Conservation (phyloP, 2,113 vertebrate genomes). For the Paradoxurus hermaphroditus region DNA sequence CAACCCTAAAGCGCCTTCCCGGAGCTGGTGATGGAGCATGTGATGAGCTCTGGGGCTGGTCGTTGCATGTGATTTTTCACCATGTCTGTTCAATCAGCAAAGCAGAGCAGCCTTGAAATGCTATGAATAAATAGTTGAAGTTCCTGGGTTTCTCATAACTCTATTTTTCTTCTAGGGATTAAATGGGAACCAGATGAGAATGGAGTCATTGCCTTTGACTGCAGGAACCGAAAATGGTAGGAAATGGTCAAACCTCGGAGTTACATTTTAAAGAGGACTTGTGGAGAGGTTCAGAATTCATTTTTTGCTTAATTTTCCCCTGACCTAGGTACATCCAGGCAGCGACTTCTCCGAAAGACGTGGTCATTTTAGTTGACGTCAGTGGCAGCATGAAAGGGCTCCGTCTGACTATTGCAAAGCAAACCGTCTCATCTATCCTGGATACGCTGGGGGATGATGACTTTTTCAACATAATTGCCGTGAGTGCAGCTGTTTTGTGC, state of each 20-base stretch:
- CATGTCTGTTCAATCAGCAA: slow-evolving; percentile 46
- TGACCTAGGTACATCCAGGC: slow-evolving; percentile 96
- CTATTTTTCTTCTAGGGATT: slow-evolving; percentile 87
- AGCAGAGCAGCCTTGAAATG: slow-evolving; percentile 49
- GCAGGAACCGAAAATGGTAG: slow-evolving; percentile 98
- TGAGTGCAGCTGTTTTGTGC: slow-evolving; percentile 81
- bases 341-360: slow-evolving; percentile 97
- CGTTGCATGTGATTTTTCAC: slow-evolving; percentile 20
- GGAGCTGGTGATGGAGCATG: background rate
- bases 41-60: background rate
- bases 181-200: slow-evolving; percentile 99
- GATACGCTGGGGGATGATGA: slow-evolving; percentile 98
- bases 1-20: background rate
- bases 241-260: slow-evolving; percentile 21
- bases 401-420: slow-evolving; percentile 96
- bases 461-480: slow-evolving; percentile 99
- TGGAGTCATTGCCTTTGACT: slow-evolving; percentile 98
- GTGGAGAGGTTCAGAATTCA: slow-evolving; percentile 5
- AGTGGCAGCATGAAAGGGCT: slow-evolving; percentile 99
- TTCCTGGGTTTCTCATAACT: slow-evolving; percentile 63
- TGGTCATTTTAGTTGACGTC: slow-evolving; percentile 97
- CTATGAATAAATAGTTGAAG: slow-evolving; percentile 53
- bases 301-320: slow-evolving; percentile 35
- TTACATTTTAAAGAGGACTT: slow-evolving; percentile 30
- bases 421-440: slow-evolving; percentile 97